Conservation (phyloP, 2,113 vertebrate species). For the Solea solea region DNA sequence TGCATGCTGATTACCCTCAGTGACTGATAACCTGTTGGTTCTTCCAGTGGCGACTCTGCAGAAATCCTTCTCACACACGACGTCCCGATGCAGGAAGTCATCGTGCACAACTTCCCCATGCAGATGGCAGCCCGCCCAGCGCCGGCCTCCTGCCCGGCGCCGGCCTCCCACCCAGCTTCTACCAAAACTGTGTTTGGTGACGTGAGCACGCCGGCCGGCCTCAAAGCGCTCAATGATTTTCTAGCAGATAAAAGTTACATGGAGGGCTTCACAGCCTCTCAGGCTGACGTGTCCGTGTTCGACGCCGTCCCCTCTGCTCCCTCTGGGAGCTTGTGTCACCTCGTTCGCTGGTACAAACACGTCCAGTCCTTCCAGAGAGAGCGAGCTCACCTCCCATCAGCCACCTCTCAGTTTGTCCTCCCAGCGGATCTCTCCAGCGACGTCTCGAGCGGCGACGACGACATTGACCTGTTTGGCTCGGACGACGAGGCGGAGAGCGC, state of each 20-base stretch:
- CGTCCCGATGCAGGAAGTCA: constrained; percentile 67
- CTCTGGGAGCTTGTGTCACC: constrained; percentile 85
- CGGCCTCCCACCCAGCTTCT: constrained; percentile 1
- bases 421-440: constrained; percentile 68
- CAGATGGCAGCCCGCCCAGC: background rate
- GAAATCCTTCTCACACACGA: constrained; percentile 67
- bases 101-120: constrained; percentile 41
- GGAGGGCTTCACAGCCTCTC: constrained; percentile 91
- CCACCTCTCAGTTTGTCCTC: constrained; percentile 88
- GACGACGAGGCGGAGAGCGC: constrained; percentile 91
- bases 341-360: constrained; percentile 95
- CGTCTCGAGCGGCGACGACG: constrained; percentile 85
- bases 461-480: constrained; percentile 94
- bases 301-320: constrained; percentile 86
- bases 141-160: no score
- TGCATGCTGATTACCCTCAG: constrained; percentile 33
- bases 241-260: constrained; percentile 94
- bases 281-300: constrained; percentile 89
- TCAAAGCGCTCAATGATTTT: constrained; percentile 90
- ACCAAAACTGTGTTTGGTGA: constrained; percentile 91
- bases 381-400: constrained; percentile 85
- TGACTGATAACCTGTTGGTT: constrained; percentile 74
- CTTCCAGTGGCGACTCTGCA: constrained; percentile 72
- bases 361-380: constrained; percentile 90
- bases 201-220: constrained; percentile 85